Evolutionary conservation across 2,797 vertebrate species (phyloP).

Genomic region (Vespertilio murinus): DNA sequence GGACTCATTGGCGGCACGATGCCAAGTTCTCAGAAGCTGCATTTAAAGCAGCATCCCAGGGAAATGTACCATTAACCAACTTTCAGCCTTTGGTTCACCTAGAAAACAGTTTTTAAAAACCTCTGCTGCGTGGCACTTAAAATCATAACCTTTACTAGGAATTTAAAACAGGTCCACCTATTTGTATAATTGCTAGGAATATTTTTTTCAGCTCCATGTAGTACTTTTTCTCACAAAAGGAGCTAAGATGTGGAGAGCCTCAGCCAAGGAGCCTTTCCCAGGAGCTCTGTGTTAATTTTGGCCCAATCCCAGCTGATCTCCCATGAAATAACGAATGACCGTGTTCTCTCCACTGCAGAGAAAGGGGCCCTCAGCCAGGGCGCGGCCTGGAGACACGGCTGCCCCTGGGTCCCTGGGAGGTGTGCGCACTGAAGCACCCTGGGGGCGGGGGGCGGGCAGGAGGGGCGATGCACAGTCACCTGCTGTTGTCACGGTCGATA

Average conservation of each 20-base stretch:
- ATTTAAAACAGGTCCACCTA: slow-evolving; percentile 16
- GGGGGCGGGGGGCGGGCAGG: slow-evolving; percentile 66
- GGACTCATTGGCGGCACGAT: neutral
- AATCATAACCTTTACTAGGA: slow-evolving; percentile 32
- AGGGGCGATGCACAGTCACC: slow-evolving; percentile 93
- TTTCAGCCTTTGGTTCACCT: slow-evolving; percentile 8
- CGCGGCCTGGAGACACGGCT: neutral
- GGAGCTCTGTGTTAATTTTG: neutral
- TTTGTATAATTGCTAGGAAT: neutral
- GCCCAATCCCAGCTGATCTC: neutral
- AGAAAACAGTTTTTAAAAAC: neutral
- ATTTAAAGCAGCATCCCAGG: neutral
- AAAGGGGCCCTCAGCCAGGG: neutral
- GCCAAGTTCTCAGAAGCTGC: slow-evolving; percentile 40
- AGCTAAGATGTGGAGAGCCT: neutral
- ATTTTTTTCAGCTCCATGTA: neutral
- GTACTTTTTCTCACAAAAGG: neutral
- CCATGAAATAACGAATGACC: neutral
- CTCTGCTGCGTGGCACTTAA: neutral
- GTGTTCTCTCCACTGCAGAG: neutral
- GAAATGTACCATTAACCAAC: too few relatives aligned
- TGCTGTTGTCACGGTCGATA: slow-evolving; percentile 98
- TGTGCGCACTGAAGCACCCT: slow-evolving; percentile 83
- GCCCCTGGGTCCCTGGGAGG: neutral
- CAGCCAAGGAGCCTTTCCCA: neutral